phyloP scores from a whole-genome alignment of 2,113 vertebrate genomes.

The Oryzias melastigma region DNA sequence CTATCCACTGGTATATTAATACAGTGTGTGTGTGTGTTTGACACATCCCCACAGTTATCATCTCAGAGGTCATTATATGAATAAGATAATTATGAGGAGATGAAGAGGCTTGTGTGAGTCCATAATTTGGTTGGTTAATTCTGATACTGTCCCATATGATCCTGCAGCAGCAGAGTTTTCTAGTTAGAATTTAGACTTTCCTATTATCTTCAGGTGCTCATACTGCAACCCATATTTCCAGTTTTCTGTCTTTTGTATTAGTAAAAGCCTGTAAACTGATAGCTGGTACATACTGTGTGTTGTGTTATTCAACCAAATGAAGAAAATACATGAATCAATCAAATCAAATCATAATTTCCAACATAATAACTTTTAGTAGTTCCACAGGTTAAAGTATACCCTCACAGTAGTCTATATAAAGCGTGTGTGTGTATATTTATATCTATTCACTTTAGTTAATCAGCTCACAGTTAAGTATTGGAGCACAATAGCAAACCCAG shows the following conservation, averaged over 20 bases:
- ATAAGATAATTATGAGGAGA: constrained; percentile 6
- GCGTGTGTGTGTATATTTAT: not conserved
- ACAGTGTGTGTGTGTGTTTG: constrained; percentile 3
- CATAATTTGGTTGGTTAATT: constrained; percentile 37
- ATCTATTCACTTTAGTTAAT: constrained; percentile 62
- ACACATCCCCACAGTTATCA: constrained; percentile 13
- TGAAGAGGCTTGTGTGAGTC: constrained; percentile 5
- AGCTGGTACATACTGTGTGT: too few species aligned
- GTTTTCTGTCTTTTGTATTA: too few species aligned
- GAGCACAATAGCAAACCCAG: constrained; percentile 35
- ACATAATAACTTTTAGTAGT: too few species aligned
- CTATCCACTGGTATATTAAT: constrained; percentile 1
- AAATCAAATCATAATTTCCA: too few species aligned
- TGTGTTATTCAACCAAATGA: too few species aligned
- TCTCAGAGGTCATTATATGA: not conserved
- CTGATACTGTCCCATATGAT: constrained; percentile 16
- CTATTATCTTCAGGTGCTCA: too few species aligned
- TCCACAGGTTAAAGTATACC: too few species aligned
- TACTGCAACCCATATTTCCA: too few species aligned
- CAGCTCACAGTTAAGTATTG: constrained; percentile 50
- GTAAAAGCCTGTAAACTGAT: too few species aligned
- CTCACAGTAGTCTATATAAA: not conserved
- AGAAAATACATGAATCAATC: too few species aligned
- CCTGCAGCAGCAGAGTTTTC: not conserved
- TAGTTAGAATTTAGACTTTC: too few species aligned